Evolutionary conservation across 1,140 invertebrate genomes (phyloP).

Genomic region (Aethina tumida): DNA sequence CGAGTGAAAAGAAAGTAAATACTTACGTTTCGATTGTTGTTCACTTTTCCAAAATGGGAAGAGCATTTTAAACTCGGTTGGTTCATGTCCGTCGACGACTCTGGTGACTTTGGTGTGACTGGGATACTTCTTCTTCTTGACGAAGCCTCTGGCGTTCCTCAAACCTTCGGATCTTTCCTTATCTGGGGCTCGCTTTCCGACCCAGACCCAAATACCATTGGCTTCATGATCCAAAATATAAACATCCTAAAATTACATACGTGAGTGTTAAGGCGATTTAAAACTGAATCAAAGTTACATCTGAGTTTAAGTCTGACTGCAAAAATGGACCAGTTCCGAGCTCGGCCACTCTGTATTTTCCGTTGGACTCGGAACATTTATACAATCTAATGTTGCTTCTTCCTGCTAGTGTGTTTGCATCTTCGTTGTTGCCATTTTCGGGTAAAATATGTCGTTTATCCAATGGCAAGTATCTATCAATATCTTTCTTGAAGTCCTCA

Average conservation of each 20-base stretch:
- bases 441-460: slow-evolving; percentile 50
- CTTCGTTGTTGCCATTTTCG: slow-evolving; percentile 29
- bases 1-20: background rate
- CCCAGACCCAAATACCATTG: slow-evolving; percentile 88
- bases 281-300: slow-evolving; percentile 37
- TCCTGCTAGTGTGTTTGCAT: slow-evolving; percentile 28
- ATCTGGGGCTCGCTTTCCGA: slow-evolving; percentile 60
- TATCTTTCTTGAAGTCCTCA: slow-evolving; percentile 49
- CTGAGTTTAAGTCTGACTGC: slow-evolving; percentile 68
- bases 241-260: slow-evolving; percentile 51
- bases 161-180: slow-evolving; percentile 69
- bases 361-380: slow-evolving; percentile 63
- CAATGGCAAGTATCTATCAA: slow-evolving; percentile 61
- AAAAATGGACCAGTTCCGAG: slow-evolving; percentile 74
- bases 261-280: slow-evolving; percentile 3
- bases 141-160: slow-evolving; percentile 77
- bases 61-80: slow-evolving; percentile 74
- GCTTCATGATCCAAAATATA: slow-evolving; percentile 81
- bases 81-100: slow-evolving; percentile 72
- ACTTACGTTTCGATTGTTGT: slow-evolving; percentile 26
- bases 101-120: slow-evolving; percentile 64
- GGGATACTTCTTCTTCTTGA: slow-evolving; percentile 78
- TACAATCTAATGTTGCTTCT: slow-evolving; percentile 49
- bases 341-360: slow-evolving; percentile 78
- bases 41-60: slow-evolving; percentile 65